Evolutionary conservation across 2,888 invertebrate genomes (phyloP), one percentile per base, ranked within the genome.

Genomic region (Sylvicola cinctus): DNA sequence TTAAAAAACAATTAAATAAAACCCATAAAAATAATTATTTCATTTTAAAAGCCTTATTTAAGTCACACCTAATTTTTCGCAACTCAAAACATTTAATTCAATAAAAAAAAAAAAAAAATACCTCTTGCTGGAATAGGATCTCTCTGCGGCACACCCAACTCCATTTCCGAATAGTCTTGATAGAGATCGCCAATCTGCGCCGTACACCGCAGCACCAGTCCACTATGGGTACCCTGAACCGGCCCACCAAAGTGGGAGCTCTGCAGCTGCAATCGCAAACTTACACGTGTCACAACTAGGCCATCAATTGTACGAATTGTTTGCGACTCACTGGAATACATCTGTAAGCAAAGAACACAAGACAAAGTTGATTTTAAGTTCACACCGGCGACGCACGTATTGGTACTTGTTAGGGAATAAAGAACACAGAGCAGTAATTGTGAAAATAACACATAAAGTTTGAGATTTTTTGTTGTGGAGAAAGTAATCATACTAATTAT

Each of bases 41-140:
- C n/a, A n/a, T n/a, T n/a, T n/a, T n/a, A n/a, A n/a, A n/a, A n/a
- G n/a, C n/a, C n/a, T n/a, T n/a, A n/a, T n/a, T n/a, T n/a, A n/a
- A n/a, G n/a, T n/a, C n/a, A n/a, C n/a, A n/a, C n/a, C n/a, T n/a
- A n/a, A n/a, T n/a, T n/a, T n/a, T n/a, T n/a, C n/a, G n/a, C n/a
- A n/a, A n/a, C n/a, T n/a, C n/a, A n/a, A n/a, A n/a, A n/a, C n/a
- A n/a, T n/a, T n/a, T n/a, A n/a, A n/a, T n/a, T n/a, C n/a, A n/a
- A n/a, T n/a, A n/a, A n/a, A n/a, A n/a, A n/a, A n/a, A n/a, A 23
- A 33, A 27, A 32, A 42, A 38, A 50, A 63, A 62, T 52, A 79
- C 80, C 79, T 65, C 78, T 68, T 52, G 79, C 79, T 14, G 80
- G 80, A 45, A 77, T 66, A 4, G 81, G 81, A 57, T 80, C 78